Evolutionary conservation across 1,140 invertebrate genomes (phyloP), one percentile per base, ranked within the genome.

Genomic region (Drosophila ironensis): DNA sequence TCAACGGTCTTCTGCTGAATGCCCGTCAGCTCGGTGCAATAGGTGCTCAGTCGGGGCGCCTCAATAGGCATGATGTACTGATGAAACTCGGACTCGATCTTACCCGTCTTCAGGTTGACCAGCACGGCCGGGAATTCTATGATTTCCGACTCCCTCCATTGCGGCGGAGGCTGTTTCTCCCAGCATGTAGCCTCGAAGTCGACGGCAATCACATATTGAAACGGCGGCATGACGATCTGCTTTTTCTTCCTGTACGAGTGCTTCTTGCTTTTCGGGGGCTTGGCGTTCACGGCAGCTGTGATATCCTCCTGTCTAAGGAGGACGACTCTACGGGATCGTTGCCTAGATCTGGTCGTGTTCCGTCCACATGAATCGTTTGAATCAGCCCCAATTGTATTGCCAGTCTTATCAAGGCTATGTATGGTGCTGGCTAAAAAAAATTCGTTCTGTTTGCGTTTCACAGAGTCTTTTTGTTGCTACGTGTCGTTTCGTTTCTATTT

Each of bases 71-170:
- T 92, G 24, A 94, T 92, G 76, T 93, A 95, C 45, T 92, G 89
- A 71, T 94, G 94, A 82, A 95, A 95, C 69, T 92, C 91, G 41
- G 91, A 91, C 33, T 94, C 92, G 35, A 95, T 92, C 72, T 90
- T 88, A 38, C 90, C 89, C 17, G 89, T 89, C 50, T 91, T 88
- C 1, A 92, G 88, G 76, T 94, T 92, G 14, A 95, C 88, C n/a
- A 96, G 84, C 37, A 96, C 92, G 4, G 93, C 94, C 7, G 95
- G 94, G 87, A 96, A 96, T 88, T 96, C 95, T 25, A 92, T 92
- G 12, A 92, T 90, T 86, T 92, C 91, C 1, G 90, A 67, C 28
- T 82, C 77, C 14, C 84, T 81, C 84, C 89, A 81, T 50, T 82
- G 57, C 2, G 72, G 69, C 19, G 87, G 68, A 28, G 87, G 82